Percentiles rank a stretch among this genome's conserved stretches.
phyloP scores from a whole-genome alignment of 1,140 invertebrate genomes.

The Melitaea cinxia region DNA sequence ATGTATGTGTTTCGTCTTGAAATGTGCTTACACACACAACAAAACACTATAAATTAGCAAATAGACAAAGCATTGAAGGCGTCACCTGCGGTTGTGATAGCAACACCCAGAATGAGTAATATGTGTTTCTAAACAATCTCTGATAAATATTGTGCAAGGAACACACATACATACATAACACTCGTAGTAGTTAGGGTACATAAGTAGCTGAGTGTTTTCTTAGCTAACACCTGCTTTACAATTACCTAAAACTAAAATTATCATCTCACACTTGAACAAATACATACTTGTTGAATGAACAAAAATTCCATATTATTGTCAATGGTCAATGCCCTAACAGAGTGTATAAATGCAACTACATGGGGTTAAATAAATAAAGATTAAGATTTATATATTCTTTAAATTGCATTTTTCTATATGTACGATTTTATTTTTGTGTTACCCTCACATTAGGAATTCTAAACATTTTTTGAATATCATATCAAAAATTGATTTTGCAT shows the following conservation, averaged over 20 bases:
- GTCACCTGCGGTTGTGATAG: slow-evolving; percentile 8
- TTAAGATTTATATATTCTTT: neutral
- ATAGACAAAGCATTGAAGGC: neutral
- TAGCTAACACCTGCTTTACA: too few species aligned
- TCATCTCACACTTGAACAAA: slow-evolving; percentile 3
- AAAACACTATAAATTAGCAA: neutral
- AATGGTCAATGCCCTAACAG: neutral
- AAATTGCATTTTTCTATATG: too few species aligned
- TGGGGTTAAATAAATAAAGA: neutral
- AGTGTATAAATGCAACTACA: neutral
- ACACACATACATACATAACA: neutral
- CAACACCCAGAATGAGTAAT: slow-evolving; percentile 4
- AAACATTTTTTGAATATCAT: too few species aligned
- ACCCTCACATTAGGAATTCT: too few species aligned
- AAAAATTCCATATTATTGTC: neutral
- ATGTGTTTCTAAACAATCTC: neutral
- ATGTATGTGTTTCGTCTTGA: neutral
- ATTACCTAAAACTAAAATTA: too few species aligned
- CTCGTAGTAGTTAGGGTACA: too few species aligned
- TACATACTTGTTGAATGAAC: neutral
- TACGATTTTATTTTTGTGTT: too few species aligned
- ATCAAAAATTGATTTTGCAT: too few species aligned
- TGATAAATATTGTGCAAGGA: neutral
- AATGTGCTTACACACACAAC: neutral
- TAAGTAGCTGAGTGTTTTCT: too few species aligned